A percentile compares a stretch with the other conserved stretches of the same genome.
phyloP scores from a whole-genome alignment of 2,113 vertebrate genomes.

The Channa argus region DNA sequence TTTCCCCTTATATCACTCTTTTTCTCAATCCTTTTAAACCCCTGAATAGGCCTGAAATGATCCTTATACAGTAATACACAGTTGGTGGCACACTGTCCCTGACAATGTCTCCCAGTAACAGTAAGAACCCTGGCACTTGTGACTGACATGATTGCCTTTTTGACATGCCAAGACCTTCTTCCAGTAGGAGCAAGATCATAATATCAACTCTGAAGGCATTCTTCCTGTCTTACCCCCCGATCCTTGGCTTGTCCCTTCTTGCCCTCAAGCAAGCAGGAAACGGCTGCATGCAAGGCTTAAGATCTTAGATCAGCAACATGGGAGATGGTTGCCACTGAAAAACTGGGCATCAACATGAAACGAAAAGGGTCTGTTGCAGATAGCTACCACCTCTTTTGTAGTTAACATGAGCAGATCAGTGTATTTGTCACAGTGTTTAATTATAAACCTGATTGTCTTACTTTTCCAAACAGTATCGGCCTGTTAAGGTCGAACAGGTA shows the following conservation, averaged over 20 bases:
- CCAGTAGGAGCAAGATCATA: slow-evolving; percentile 55
- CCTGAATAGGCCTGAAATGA: neutral
- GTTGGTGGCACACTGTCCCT: neutral
- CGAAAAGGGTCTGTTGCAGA: neutral
- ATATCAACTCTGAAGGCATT: slow-evolving; percentile 64
- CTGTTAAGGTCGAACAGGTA: slow-evolving; percentile 1
- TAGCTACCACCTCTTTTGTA: neutral
- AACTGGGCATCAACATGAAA: slow-evolving; percentile 31
- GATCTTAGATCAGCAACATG: slow-evolving; percentile 56
- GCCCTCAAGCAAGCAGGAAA: slow-evolving; percentile 72
- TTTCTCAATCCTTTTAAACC: slow-evolving; percentile 23
- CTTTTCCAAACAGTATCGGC: slow-evolving; percentile 2
- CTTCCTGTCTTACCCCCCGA: slow-evolving; percentile 61
- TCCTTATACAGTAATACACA: neutral
- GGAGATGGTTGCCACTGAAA: slow-evolving; percentile 40
- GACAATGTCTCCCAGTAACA: slow-evolving; percentile 18
- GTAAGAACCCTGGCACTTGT: slow-evolving; percentile 7
- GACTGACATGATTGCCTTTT: slow-evolving; percentile 36
- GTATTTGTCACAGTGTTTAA: neutral
- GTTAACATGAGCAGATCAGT: slow-evolving; percentile 9
- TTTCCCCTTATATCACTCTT: slow-evolving; percentile 5
- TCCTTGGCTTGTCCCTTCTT: slow-evolving; percentile 80
- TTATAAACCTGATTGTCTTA: slow-evolving; percentile 1
- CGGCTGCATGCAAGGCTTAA: slow-evolving; percentile 52
- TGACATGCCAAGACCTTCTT: slow-evolving; percentile 47